Evolutionary conservation across 2,113 vertebrate species (phyloP).

Genomic region (Dromiciops gliroides): DNA sequence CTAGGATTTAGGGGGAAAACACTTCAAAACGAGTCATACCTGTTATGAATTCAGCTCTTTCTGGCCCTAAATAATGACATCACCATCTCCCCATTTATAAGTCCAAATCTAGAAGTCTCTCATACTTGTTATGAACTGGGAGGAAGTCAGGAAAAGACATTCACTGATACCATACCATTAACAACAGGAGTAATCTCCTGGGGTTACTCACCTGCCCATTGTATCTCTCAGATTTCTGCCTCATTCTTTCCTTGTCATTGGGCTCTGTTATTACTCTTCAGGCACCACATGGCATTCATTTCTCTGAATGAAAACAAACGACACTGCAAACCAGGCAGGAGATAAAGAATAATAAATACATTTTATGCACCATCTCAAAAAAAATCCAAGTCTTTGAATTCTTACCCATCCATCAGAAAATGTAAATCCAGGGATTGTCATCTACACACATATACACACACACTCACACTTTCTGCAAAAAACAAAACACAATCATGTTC

Average conservation of each 20-base stretch:
- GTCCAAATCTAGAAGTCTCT: slow-evolving; percentile 9
- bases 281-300: slow-evolving; percentile 79
- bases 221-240: slow-evolving; percentile 65
- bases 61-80: neutral
- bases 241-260: slow-evolving; percentile 75
- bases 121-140: slow-evolving; percentile 63
- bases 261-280: slow-evolving; percentile 79
- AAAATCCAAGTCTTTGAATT: slow-evolving; percentile 68
- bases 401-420: slow-evolving; percentile 81
- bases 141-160: slow-evolving; percentile 55
- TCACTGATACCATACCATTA: slow-evolving; percentile 50
- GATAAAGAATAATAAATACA: slow-evolving; percentile 87
- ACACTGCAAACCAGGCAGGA: slow-evolving; percentile 78
- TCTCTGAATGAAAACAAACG: slow-evolving; percentile 88
- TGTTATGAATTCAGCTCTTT: slow-evolving; percentile 29
- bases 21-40: neutral
- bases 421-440: slow-evolving; percentile 69
- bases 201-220: slow-evolving; percentile 75
- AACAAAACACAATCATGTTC: slow-evolving; percentile 74
- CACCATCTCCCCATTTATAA: neutral
- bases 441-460: slow-evolving; percentile 51
- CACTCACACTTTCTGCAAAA: slow-evolving; percentile 58
- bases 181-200: slow-evolving; percentile 53
- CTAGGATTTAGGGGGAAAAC: neutral
- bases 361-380: slow-evolving; percentile 82